Evolutionary conservation across 2,888 invertebrate species (phyloP).

Genomic region (Ectropis crepuscularia): DNA sequence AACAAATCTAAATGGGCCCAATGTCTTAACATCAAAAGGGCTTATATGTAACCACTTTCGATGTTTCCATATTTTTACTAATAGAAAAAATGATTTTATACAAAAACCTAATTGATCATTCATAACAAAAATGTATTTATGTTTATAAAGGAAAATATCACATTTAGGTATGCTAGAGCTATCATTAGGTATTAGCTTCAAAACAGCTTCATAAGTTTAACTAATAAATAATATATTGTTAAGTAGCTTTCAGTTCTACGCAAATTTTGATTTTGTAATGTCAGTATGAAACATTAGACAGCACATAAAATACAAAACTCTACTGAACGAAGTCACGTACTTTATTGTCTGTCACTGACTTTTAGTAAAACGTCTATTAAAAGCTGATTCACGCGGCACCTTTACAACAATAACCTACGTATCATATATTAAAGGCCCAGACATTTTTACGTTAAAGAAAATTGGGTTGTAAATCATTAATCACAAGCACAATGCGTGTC

Average conservation of each 20-base stretch:
- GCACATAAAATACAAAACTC: neutral
- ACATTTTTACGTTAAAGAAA: conserved; percentile 70
- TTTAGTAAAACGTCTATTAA: conserved; percentile 28
- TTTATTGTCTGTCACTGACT: conserved; percentile 36
- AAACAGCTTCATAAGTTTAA: too few species aligned
- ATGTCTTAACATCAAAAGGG: too few species aligned
- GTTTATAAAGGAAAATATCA: too few species aligned
- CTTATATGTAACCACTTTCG: too few species aligned
- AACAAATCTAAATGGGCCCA: too few species aligned
- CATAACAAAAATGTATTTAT: too few species aligned
- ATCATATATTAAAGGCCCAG: conserved; percentile 50
- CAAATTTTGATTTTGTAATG: neutral
- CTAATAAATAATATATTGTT: too few species aligned
- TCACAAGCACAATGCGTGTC: conserved; percentile 80
- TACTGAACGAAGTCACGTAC: conserved; percentile 33
- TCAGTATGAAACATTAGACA: neutral
- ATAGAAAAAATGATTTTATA: too few species aligned
- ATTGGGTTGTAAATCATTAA: conserved; percentile 79
- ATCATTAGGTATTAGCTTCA: too few species aligned
- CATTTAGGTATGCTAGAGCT: too few species aligned
- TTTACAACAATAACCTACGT: conserved; percentile 41
- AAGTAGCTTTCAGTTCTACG: neutral
- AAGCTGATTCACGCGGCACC: conserved; percentile 37
- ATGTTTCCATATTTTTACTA: too few species aligned
- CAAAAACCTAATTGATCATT: too few species aligned